phyloP scores from a whole-genome alignment of 2,888 invertebrate genomes.

The Oligia fasciuncula region DNA sequence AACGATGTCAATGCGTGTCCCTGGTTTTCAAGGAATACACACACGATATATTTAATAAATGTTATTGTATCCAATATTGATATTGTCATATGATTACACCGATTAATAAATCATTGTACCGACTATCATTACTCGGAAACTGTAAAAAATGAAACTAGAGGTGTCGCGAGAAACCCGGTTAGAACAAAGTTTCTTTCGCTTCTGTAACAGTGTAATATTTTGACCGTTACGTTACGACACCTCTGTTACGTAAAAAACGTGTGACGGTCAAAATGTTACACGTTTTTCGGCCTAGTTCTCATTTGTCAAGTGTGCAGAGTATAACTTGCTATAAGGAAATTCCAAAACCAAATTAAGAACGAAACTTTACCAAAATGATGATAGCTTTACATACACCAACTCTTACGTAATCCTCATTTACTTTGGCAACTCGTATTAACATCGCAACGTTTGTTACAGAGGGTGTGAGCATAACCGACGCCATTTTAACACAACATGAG shows the following conservation, averaged over 20 bases:
- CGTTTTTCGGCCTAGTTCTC: not conserved
- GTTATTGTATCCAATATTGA: too few relatives aligned
- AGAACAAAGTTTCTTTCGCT: not conserved
- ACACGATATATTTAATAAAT: not conserved
- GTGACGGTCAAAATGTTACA: not conserved
- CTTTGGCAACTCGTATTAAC: conserved; percentile 42
- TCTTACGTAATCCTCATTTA: conserved; percentile 15
- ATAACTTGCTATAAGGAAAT: not conserved
- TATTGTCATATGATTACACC: not conserved
- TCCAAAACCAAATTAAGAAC: conserved; percentile 14
- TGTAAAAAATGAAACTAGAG: not conserved
- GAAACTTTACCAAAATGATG: conserved; percentile 27
- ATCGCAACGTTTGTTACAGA: conserved; percentile 75
- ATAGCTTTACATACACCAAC: conserved; percentile 15
- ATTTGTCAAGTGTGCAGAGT: too few relatives aligned
- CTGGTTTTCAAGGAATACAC: not conserved
- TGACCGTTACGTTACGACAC: not conserved
- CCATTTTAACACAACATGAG: conserved; percentile 76
- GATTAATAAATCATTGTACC: too few relatives aligned
- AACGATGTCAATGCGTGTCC: not conserved
- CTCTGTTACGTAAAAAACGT: too few relatives aligned
- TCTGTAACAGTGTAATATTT: not conserved
- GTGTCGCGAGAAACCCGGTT: not conserved
- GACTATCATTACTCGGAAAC: not conserved
- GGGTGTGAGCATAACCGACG: conserved; percentile 62